These are phyloP conservation scores for Hypsopygia costalis DNA, from an alignment of 2,888 invertebrate species.

Conservation along the genomic window DNA sequence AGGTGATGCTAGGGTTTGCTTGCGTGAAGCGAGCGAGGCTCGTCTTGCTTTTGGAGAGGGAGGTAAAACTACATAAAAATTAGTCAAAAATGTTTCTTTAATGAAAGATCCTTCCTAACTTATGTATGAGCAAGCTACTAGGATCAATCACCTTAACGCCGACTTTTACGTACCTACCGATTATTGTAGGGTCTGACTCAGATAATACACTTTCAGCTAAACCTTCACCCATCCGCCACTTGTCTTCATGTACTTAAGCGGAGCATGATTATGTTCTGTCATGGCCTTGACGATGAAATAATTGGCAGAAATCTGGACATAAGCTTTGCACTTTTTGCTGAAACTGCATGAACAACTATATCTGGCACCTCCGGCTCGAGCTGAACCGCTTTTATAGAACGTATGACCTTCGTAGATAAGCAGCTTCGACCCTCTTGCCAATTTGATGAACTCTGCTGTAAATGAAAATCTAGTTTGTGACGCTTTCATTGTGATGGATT, in stretches of 20 bases:
- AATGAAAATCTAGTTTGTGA: constrained; percentile 1
- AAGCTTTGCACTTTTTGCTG: constrained; percentile 28
- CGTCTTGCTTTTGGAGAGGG: too few relatives aligned
- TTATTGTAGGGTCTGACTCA: too few relatives aligned
- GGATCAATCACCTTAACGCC: too few relatives aligned
- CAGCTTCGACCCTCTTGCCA: constrained; percentile 23
- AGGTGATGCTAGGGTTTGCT: too few relatives aligned
- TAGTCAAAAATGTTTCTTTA: too few relatives aligned
- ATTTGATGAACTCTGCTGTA: constrained; percentile 19
- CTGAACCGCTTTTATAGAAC: constrained; percentile 19
- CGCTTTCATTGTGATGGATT: too few relatives aligned
- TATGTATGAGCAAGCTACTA: too few relatives aligned
- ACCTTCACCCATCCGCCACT: constrained; percentile 14
- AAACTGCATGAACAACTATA: constrained; percentile 27
- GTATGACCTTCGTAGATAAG: constrained; percentile 27
- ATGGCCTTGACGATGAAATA: constrained; percentile 17
- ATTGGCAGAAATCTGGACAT: constrained; percentile 23
- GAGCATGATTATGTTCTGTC: constrained; percentile 25
- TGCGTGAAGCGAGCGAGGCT: too few relatives aligned
- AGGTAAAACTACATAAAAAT: too few relatives aligned
- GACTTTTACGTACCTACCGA: too few relatives aligned
- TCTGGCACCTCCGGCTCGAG: constrained; percentile 21
- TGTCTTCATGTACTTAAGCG: constrained; percentile 15
- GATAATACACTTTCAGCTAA: too few relatives aligned
- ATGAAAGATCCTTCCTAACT: too few relatives aligned